Evolutionary conservation across 2,113 vertebrate species (phyloP), one percentile per base, ranked within the genome.

Genomic region (Perccottus glenii): DNA sequence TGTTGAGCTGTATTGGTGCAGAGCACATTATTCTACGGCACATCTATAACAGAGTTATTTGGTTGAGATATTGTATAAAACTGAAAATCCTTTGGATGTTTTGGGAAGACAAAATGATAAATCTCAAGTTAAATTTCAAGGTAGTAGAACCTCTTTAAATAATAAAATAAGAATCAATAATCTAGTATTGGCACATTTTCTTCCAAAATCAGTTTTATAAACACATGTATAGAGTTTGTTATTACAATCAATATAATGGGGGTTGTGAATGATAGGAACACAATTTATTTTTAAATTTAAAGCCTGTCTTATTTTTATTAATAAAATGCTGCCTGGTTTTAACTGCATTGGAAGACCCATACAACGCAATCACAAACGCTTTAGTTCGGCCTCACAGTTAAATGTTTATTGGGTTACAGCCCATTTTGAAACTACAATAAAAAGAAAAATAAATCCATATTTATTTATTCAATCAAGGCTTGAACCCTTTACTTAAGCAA

Each of bases 331-430:
- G 45, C 60, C 56, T 38, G 46, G 11, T 56, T 59, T 77, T 78
- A 33, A 64, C 45, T 45, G 46, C 40, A 44, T 57, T 87, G 85
- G 83, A 89, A 88, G 81, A 89, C 83, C 66, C 49, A 65, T 75
- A 67, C 33, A 32, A 44, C 6, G 43, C 60, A 53, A 69, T 57
- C 33, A 60, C 55, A 44, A 62, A 70, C 67, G 52, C 52, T 66
- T 67, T 38, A 73, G 55, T 38, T 56, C 12, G 60, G 38, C 43
- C 68, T 70, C 65, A 72, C 48, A 59, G 58, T 80, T 44, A 63
- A 60, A 71, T 76, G 65, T 14, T 51, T 45, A 19, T 48, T 36
- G 44, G 53, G 53, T 51, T 38, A 57, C 53, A 53, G 76, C 51
- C 64, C 10, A 35, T 74, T 82, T 77, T 50, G 15, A 64, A 80